Evolutionary conservation across 2,113 vertebrate species (phyloP), one percentile per base, ranked within the genome.

Genomic region (Rattus rattus): DNA sequence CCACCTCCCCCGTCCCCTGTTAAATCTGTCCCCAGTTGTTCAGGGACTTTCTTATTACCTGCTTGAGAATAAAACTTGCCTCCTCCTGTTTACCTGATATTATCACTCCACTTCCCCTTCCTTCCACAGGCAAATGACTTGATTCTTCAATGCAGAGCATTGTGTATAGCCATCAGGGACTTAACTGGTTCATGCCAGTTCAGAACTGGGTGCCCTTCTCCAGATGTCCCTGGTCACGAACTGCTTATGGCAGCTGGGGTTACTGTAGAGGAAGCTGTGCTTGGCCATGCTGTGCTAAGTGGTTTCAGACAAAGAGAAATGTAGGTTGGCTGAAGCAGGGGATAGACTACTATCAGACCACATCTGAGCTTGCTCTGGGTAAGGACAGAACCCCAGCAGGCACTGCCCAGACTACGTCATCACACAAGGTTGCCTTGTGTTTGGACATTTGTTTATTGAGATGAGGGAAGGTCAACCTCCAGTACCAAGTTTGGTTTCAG

Each of bases 1-100:
- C 10, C 0, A 0, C 4, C 12, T 61, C 1, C 20, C 1, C 3
- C 17, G 13, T 39, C 28, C 75, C 17, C 52, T 33, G 63, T 70
- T 11, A 79, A 76, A 28, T 16, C 28, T 26, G 36, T 26, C n/a
- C n/a, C 81, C 22, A 28, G 4, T 28, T 84, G n/a, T 63, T 61
- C 56, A 43, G 22, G 17, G 24, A 63, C 14, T 63, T 43, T 14
- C 36, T 54, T 75, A 43, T 56, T 36, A 28, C 13, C 63, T 43
- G 81, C 14, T 24, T 30, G n/a, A 63, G 59, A 43, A 43, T 26
- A 43, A 43, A 28, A 5, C n/a, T 39, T 43, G 56, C 8, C 56
- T 39, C 22, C 9, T 39, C 6, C 2, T 10, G 14, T 24, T 30
- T 17, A 43, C 59, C 59, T 84, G 81, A 5, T 43, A 63, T 36